Base-by-base conservation (phyloP, 2,797 vertebrate genomes). In the Phaenicophaeus curvirostris region DNA sequence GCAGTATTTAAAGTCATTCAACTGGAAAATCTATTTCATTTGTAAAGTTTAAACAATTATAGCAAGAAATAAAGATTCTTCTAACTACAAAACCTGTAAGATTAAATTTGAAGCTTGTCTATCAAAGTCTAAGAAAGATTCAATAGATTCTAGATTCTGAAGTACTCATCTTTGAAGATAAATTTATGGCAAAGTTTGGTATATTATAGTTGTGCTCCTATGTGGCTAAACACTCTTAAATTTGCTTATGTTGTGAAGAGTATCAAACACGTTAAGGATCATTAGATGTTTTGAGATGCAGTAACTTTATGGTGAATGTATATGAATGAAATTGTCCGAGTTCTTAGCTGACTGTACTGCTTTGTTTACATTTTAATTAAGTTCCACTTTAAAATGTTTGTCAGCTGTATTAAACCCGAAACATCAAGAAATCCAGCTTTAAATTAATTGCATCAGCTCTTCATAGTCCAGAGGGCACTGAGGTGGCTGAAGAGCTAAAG, bases 11-110 rank as follows among this genome's bases (percentile, higher is more conserved):
- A 62, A 53, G 74, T 94, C 91, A 78, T 94, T 94, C 89, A 87
- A 1, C 90, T 94, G 87, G 90, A 95, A 97, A 96, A 96, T 94
- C 72, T 73, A 95, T 93, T 96, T 93, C 79, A 81, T 89, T 95
- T 94, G 35, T 53, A 80, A 90, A 85, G 37, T 91, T 95, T 82
- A 93, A 94, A 85, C 84, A 85, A 94, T 96, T 93, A 89, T 3
- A 39, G 82, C 81, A 83, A 92, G 41, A 93, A 82, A 21, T 65
- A 77, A 51, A 84, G 50, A 72, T 91, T 65, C 41, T 93, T 87
- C 81, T 44, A 90, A 89, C 50, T 90, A 24, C 46, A 78, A 42
- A 67, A 48, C 58, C 33, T 46, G 9, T 67, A 75, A 87, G 54
- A 74, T 80, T 54, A 42, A 78, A 79, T 6, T 25, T 85, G 68